These are phyloP conservation scores for Centrocercus urophasianus DNA, from an alignment of 2,113 vertebrate species.

Conservation along the genomic window DNA sequence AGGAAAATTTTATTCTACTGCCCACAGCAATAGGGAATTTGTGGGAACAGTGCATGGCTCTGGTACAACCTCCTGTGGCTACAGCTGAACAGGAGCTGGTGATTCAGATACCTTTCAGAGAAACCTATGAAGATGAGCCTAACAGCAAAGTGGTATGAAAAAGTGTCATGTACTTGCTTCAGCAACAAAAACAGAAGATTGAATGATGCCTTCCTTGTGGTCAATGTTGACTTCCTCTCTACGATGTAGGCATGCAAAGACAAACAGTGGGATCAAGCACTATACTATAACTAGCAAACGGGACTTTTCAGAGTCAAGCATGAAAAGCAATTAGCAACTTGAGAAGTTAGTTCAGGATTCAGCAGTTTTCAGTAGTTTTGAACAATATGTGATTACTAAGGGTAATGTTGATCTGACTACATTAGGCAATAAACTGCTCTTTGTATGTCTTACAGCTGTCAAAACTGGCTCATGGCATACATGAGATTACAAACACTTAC, in stretches of 20 bases:
- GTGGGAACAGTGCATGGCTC: background rate
- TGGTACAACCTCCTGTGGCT: accelerated
- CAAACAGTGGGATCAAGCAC: background rate
- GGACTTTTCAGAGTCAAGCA: background rate
- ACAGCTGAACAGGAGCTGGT: background rate
- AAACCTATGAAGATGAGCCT: background rate
- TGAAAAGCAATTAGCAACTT: background rate
- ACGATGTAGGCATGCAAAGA: background rate
- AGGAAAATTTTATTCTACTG: accelerated
- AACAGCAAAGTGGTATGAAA: background rate
- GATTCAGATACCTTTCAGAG: background rate
- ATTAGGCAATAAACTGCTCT: background rate
- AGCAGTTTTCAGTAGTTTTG: background rate
- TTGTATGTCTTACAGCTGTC: background rate
- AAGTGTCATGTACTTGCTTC: background rate
- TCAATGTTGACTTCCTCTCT: background rate
- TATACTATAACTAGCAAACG: background rate
- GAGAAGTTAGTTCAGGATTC: background rate
- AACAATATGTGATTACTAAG: background rate
- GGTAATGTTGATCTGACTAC: background rate
- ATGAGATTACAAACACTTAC: background rate
- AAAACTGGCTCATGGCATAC: background rate
- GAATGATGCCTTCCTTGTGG: background rate
- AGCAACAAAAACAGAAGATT: background rate
- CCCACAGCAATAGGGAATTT: background rate